phyloP scores from a whole-genome alignment of 2,888 invertebrate genomes.

The Rugalucina vietnamica region DNA sequence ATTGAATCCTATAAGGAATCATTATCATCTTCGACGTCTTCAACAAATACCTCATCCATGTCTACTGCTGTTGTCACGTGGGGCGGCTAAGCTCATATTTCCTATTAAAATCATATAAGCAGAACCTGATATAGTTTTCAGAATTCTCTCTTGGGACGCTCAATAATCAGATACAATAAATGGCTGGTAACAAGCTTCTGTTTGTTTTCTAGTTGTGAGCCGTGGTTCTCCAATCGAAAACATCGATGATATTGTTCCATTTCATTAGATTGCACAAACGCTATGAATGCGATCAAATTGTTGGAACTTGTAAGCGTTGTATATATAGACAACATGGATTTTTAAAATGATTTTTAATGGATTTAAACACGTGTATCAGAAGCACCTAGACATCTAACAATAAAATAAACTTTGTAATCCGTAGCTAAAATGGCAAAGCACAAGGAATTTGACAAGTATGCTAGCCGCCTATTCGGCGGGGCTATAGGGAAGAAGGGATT shows the following conservation, averaged over 20 bases:
- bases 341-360: too few relatives aligned
- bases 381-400: too few relatives aligned
- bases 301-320: too few relatives aligned
- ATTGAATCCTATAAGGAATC: too few relatives aligned
- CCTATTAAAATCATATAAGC: neutral
- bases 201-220: neutral
- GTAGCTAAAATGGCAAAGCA: slow-evolving; percentile 34
- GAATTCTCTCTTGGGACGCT: neutral
- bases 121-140: neutral
- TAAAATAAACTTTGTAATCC: too few relatives aligned
- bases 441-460: slow-evolving; percentile 46
- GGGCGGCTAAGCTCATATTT: neutral
- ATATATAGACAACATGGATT: too few relatives aligned
- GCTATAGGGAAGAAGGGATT: slow-evolving; percentile 7
- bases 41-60: too few relatives aligned
- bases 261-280: too few relatives aligned
- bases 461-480: slow-evolving; percentile 30
- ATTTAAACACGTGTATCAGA: too few relatives aligned
- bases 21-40: too few relatives aligned
- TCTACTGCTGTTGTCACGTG: neutral
- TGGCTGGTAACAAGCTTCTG: neutral
- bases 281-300: too few relatives aligned
- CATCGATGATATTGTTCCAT: too few relatives aligned
- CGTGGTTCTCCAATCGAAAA: neutral
- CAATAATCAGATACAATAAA: neutral